These are phyloP conservation scores for Otis tarda DNA, from an alignment of 2,113 vertebrate genomes.

Conservation along the genomic window DNA sequence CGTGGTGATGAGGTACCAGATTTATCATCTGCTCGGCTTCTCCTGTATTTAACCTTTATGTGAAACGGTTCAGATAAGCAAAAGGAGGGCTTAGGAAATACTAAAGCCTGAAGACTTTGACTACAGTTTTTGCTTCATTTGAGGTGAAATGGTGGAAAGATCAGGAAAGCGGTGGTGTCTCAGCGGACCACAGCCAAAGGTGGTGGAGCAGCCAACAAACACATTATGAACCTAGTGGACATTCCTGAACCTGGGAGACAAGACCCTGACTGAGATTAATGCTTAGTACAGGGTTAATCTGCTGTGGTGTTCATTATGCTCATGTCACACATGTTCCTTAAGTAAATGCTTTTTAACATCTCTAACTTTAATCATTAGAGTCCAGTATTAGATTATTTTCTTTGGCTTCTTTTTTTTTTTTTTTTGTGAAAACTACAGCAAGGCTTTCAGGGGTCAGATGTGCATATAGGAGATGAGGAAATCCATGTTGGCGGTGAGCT, in stretches of 20 bases:
- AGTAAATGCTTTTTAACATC: not conserved
- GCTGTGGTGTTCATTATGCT: not conserved
- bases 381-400: not conserved
- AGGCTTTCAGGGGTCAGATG: not conserved
- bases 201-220: fast-evolving
- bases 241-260: no score
- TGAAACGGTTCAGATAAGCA: not conserved
- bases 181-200: fast-evolving
- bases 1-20: no score
- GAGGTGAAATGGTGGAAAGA: not conserved
- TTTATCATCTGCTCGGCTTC: no score
- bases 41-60: not conserved
- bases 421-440: not conserved
- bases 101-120: not conserved
- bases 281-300: not conserved
- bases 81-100: not conserved
- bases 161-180: no score
- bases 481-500: not conserved
- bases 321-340: fast-evolving
- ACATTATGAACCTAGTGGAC: fast-evolving
- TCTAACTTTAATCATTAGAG: not conserved
- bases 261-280: not conserved
- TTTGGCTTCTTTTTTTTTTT: not conserved
- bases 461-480: not conserved
- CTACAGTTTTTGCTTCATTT: not conserved